Evolutionary conservation across 2,797 vertebrate species (phyloP), one percentile per base, ranked within the genome.

Genomic region (Gallinago solitaria): DNA sequence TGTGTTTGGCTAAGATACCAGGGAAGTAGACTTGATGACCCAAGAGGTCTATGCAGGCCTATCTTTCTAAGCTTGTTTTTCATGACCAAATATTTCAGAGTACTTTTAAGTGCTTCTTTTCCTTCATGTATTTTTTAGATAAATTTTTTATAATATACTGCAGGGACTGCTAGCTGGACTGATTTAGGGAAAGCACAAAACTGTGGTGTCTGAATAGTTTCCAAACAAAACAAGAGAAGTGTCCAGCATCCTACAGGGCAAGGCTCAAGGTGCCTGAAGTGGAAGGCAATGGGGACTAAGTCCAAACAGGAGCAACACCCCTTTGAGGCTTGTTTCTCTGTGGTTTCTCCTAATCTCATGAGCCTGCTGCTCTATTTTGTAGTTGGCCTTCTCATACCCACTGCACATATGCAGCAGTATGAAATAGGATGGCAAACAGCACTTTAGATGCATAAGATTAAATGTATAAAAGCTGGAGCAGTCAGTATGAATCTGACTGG

Each of bases 1-100:
- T 91, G 84, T 87, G 71, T 93, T 92, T 83, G 68, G 32, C 87
- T 94, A 91, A 95, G 92, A 92, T 75, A 77, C 68, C 71, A 85
- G 60, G 63, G 48, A 96, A 89, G 28, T 54, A 80, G 64, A 39
- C 75, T 91, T 64, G 75, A 89, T 94, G 86, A 92, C 81, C 75
- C 71, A 80, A 85, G 87, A 92, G 68, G 60, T 96, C 81, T 92
- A 9, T 65, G 80, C 61, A 73, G 45, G 32, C 65, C 74, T 54
- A n/a, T 83, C 83, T 89, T 90, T 83, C 91, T 74, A 89, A 94
- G 68, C n/a, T 57, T 87, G 9, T 87, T 87, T 89, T 92, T 93
- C 83, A 56, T 53, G 73, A 68, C 78, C 64, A 69, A 73, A n/a
- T 92, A 77, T 65, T 85, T 89, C 83, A 81, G 75, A 83, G 50